Percentiles rank a stretch among this genome's conserved stretches.
Evolutionary conservation across 2,797 vertebrate genomes (phyloP).

Genomic region (Chaunax sp.): DNA sequence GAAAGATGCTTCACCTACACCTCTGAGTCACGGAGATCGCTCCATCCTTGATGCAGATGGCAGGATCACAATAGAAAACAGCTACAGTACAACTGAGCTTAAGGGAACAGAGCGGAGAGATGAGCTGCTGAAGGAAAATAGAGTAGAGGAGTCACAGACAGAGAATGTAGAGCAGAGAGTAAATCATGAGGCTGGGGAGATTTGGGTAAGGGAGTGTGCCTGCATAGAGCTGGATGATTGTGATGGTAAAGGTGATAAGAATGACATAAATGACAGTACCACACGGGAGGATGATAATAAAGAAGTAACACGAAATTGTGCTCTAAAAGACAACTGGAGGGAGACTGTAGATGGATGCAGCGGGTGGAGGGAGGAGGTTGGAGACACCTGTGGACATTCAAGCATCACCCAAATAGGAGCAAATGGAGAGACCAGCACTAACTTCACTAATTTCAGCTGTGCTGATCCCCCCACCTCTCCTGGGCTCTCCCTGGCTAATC

Average conservation of each 20-base stretch:
- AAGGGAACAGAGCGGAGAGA: background rate
- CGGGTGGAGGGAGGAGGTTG: background rate
- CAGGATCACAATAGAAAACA: background rate
- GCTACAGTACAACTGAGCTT: background rate
- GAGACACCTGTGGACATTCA: slow-evolving; percentile 25
- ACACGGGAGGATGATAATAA: background rate
- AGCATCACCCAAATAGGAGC: background rate
- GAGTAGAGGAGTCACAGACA: slow-evolving; percentile 9
- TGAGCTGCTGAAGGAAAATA: slow-evolving; percentile 4
- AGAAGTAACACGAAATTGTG: background rate
- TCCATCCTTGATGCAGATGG: slow-evolving; percentile 1
- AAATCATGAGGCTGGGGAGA: slow-evolving; percentile 8
- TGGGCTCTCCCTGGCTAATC: slow-evolving; percentile 66
- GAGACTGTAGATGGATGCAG: slow-evolving; percentile 14
- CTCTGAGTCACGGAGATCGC: background rate
- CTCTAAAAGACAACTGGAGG: slow-evolving; percentile 2
- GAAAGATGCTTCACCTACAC: slow-evolving; percentile 1
- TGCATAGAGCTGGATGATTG: background rate
- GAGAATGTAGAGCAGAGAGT: background rate
- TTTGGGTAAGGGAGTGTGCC: background rate
- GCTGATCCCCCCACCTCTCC: slow-evolving; percentile 55
- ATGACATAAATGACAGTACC: background rate
- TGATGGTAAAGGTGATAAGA: background rate
- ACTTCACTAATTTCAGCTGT: slow-evolving; percentile 26
- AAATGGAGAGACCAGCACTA: slow-evolving; percentile 4